Base-by-base conservation (phyloP, 2,113 vertebrate genomes). In the Tyrannus savana region DNA sequence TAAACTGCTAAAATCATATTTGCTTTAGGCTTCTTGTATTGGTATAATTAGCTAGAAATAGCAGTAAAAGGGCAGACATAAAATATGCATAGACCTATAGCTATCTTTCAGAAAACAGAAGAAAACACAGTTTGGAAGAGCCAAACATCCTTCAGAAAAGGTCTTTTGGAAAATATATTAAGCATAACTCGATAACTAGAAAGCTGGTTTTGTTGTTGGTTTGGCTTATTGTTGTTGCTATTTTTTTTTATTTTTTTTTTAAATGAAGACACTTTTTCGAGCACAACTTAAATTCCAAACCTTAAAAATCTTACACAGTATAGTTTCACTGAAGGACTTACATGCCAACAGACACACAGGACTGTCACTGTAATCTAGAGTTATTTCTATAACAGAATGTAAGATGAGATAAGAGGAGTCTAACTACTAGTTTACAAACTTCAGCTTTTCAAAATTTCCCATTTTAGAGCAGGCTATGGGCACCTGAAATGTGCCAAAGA, bases 1-100 rank as follows among this genome's bases (percentile, higher is more conserved):
- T 96, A 97, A 98, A 97, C 95, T 97, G 96, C 84, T 98, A 98
- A 98, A 98, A 97, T 96, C 84, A 66, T 97, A 97, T 97, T 98
- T 98, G 92, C 90, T 97, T 92, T 97, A 96, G 95, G 91, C 75
- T 97, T 96, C 97, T 97, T 97, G 72, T 96, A 96, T 96, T 95
- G 94, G 82, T 96, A 98, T 97, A 98, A 98, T 97, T 97, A 98
- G 92, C 95, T 96, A 91, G 79, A 96, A 97, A 96, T 85, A 97
- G 86, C 93, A 93, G 96, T 96, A 90, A 95, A 96, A 97, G 93
- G 91, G 74, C 95, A 98, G 87, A 92, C 71, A 93, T 90, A 96
- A 97, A 95, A 92, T 92, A 92, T 96, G 87, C 66, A 56, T 92
- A 96, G 95, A 85, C 71, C 92, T 95, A 74, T 79, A 95, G 83